Percentiles rank a stretch among this genome's conserved stretches.
These are phyloP conservation scores for Euborellia annulipes DNA, from an alignment of 1,140 invertebrate genomes.

Conservation along the genomic window DNA sequence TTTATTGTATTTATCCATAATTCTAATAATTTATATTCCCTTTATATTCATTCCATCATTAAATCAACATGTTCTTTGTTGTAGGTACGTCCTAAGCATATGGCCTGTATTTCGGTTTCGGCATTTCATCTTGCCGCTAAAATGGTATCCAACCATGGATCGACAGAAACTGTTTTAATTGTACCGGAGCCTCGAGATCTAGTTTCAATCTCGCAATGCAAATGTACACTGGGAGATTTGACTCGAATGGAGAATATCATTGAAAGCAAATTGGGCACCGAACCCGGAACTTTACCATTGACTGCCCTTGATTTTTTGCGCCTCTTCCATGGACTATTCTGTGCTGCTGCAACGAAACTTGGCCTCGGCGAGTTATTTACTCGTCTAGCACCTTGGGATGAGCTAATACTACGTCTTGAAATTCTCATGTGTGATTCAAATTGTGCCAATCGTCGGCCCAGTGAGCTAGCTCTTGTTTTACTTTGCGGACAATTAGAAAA, in stretches of 20 bases:
- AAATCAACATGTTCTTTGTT: no score
- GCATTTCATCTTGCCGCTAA: slow-evolving; percentile 45
- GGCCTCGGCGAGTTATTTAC: slow-evolving; percentile 25
- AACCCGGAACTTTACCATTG: slow-evolving; percentile 35
- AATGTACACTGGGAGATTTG: slow-evolving; percentile 56
- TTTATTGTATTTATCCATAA: no score
- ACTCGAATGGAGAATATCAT: slow-evolving; percentile 56
- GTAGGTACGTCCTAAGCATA: slow-evolving; percentile 43
- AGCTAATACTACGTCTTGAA: slow-evolving; percentile 47
- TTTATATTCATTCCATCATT: no score
- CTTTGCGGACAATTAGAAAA: slow-evolving; percentile 46
- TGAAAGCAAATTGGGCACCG: slow-evolving; percentile 46
- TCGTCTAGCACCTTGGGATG: slow-evolving; percentile 20
- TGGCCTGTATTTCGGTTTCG: slow-evolving; percentile 52
- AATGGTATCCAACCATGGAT: slow-evolving; percentile 26
- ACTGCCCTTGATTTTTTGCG: slow-evolving; percentile 45
- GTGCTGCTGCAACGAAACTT: slow-evolving; percentile 31
- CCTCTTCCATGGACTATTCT: slow-evolving; percentile 42
- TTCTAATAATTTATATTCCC: no score
- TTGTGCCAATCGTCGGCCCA: slow-evolving; percentile 45
- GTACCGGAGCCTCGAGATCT: slow-evolving; percentile 28
- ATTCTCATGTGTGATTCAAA: slow-evolving; percentile 51
- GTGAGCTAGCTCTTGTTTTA: slow-evolving; percentile 51
- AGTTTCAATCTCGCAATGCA: slow-evolving; percentile 33
- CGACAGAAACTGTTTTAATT: slow-evolving; percentile 12